These are phyloP conservation scores for Drosophila koepferae DNA, from an alignment of 2,888 invertebrate genomes.

Conservation along the genomic window DNA sequence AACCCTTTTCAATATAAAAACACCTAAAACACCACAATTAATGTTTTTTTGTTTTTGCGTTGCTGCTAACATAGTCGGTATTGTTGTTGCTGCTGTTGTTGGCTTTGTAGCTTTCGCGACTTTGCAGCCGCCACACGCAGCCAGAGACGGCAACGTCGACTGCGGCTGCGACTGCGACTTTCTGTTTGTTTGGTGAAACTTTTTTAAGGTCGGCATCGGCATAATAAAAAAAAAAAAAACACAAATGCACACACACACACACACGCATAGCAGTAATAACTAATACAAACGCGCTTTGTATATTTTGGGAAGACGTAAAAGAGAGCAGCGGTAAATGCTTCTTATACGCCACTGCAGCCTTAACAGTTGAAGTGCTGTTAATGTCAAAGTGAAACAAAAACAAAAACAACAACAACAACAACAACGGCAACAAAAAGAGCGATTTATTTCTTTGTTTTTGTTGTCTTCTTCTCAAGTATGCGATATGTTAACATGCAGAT, in stretches of 20 bases:
- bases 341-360: slow-evolving; percentile 20
- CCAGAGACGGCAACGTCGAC: slow-evolving; percentile 6
- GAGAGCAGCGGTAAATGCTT: slow-evolving; percentile 28
- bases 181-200: slow-evolving; percentile 80
- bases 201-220: slow-evolving; percentile 76
- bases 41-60: slow-evolving; percentile 27
- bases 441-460: not conserved
- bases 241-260: slow-evolving; percentile 11
- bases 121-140: slow-evolving; percentile 62
- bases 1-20: slow-evolving; percentile 57
- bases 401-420: not conserved
- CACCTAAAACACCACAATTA: slow-evolving; percentile 43
- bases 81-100: slow-evolving; percentile 30
- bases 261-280: slow-evolving; percentile 4
- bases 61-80: slow-evolving; percentile 31
- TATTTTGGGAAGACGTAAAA: slow-evolving; percentile 33
- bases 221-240: slow-evolving; percentile 53
- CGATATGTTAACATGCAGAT: slow-evolving; percentile 30
- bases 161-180: slow-evolving; percentile 54
- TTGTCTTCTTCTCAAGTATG: slow-evolving; percentile 8
- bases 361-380: slow-evolving; percentile 25
- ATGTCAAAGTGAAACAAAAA: slow-evolving; percentile 34
- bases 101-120: slow-evolving; percentile 68
- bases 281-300: slow-evolving; percentile 27
- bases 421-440: slow-evolving; percentile 6